phyloP scores from a whole-genome alignment of 2,113 vertebrate species.

The Tonatia bakeri region DNA sequence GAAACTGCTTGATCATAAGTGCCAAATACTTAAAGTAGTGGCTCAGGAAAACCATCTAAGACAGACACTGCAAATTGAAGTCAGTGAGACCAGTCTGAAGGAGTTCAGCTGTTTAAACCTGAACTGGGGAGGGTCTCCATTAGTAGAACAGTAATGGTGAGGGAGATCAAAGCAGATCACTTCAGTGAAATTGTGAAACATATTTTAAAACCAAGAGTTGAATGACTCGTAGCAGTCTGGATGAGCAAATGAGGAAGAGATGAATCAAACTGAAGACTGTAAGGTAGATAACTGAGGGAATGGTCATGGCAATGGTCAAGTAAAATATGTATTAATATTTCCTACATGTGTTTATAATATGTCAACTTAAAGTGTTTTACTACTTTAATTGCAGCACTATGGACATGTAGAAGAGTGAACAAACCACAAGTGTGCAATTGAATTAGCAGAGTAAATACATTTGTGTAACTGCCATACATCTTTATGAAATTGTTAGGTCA shows the following conservation, averaged over 20 bases:
- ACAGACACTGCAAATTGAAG: background rate
- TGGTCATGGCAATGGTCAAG: background rate
- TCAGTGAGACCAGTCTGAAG: background rate
- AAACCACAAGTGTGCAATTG: background rate
- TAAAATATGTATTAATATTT: background rate
- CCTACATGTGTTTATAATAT: background rate
- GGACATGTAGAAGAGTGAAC: background rate
- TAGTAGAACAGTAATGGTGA: background rate
- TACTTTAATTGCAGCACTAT: background rate
- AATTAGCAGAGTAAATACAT: background rate
- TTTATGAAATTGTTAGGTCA: background rate
- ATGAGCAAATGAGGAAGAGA: background rate
- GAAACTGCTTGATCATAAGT: background rate
- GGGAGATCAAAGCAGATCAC: background rate
- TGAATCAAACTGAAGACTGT: background rate
- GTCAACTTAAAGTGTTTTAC: background rate
- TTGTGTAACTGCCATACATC: background rate
- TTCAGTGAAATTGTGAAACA: background rate
- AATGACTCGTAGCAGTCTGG: background rate
- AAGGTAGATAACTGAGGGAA: background rate
- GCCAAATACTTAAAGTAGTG: background rate
- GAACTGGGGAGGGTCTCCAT: background rate
- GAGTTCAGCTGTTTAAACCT: background rate
- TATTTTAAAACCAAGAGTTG: background rate
- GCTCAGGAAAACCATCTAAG: background rate